Evolutionary conservation across 1,140 invertebrate species (phyloP).

Genomic region (Zaprionus capensis): DNA sequence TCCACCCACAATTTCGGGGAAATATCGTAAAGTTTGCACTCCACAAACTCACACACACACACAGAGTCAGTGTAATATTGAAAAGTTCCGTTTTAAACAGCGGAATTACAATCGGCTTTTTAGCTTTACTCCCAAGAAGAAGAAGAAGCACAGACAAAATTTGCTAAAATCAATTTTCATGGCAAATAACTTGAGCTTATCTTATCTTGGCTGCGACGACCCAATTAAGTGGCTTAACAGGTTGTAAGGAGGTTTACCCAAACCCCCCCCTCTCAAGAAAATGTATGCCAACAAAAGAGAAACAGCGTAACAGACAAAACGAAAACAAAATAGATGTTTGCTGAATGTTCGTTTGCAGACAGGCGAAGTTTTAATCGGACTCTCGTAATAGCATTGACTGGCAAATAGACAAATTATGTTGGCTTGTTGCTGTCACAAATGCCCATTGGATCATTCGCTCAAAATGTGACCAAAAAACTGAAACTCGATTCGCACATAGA

Average conservation of each 20-base stretch:
- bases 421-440: conserved; percentile 60
- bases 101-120: conserved; percentile 23
- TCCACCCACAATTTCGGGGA: conserved; percentile 26
- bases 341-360: conserved; percentile 16
- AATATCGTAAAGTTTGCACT: conserved; percentile 30
- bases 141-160: neutral
- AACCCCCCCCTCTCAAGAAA: neutral
- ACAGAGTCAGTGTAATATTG: conserved; percentile 1
- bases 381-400: conserved; percentile 27
- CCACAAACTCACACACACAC: neutral
- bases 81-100: conserved; percentile 27
- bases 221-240: conserved; percentile 39
- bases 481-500: conserved; percentile 8
- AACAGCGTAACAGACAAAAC: neutral
- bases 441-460: conserved; percentile 52
- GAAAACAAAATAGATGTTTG: conserved; percentile 17
- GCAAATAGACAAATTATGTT: conserved; percentile 71
- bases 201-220: conserved; percentile 39
- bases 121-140: neutral
- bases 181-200: conserved; percentile 34
- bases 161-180: conserved; percentile 45
- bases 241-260: neutral
- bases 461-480: conserved; percentile 16
- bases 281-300: neutral
- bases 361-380: conserved; percentile 20